A percentile compares a stretch with the other conserved stretches of the same genome.
These are phyloP conservation scores for Chlamydotis undulata DNA, from an alignment of 2,113 vertebrate species.

Conservation along the genomic window DNA sequence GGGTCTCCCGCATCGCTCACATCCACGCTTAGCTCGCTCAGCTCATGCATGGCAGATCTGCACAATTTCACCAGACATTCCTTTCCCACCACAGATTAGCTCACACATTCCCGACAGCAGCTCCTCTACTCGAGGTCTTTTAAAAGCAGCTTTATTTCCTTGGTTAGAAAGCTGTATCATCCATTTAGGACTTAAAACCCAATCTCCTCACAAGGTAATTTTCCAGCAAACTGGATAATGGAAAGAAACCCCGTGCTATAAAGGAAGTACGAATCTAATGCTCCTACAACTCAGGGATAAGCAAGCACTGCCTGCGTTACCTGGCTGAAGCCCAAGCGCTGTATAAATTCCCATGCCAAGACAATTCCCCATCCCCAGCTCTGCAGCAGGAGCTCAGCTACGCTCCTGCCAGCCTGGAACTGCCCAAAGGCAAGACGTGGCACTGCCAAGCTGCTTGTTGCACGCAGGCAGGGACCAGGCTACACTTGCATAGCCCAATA, in stretches of 20 bases:
- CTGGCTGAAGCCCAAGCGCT: background rate
- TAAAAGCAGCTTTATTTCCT: background rate
- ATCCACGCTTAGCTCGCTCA: background rate
- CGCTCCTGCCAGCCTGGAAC: background rate
- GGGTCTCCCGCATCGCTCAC: background rate
- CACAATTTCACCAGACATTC: background rate
- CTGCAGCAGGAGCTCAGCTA: background rate
- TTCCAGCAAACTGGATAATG: slow-evolving; percentile 45
- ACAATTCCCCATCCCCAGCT: background rate
- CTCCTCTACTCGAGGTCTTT: background rate
- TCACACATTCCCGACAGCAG: background rate
- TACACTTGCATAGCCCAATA: background rate
- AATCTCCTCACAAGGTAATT: background rate
- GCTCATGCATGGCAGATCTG: background rate
- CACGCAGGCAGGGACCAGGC: background rate
- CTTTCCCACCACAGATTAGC: background rate
- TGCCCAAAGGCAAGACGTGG: background rate
- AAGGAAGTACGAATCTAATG: slow-evolving; percentile 18
- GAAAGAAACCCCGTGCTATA: slow-evolving; percentile 11
- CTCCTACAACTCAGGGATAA: slow-evolving; percentile 11
- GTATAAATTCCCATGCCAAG: background rate
- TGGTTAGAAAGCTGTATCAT: slow-evolving; percentile 6
- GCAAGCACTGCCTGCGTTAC: background rate
- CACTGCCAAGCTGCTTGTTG: background rate
- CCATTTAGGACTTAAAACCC: slow-evolving; percentile 1